Evolutionary conservation across 2,888 invertebrate species (phyloP).

Genomic region (Heliconius ethilla): DNA sequence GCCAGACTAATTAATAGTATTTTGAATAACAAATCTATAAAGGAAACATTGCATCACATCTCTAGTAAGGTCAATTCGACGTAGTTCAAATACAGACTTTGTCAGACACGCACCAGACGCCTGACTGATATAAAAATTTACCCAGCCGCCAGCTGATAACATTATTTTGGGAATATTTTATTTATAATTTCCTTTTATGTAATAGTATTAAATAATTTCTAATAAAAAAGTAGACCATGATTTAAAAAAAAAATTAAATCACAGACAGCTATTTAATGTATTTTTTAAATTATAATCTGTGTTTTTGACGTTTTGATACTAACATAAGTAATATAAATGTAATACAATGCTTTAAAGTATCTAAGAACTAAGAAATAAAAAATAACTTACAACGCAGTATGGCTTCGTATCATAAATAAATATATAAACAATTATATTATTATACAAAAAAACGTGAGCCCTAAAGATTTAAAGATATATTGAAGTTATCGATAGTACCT

Average conservation of each 20-base stretch:
- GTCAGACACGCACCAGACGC: constrained; percentile 47
- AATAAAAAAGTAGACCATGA: too few species aligned
- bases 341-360: too few species aligned
- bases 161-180: constrained; percentile 15
- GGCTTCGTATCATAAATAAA: background rate
- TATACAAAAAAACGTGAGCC: background rate
- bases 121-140: constrained; percentile 42
- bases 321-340: background rate
- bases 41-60: constrained; percentile 11
- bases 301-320: too few species aligned
- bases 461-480: background rate
- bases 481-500: background rate
- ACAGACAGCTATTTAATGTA: too few species aligned
- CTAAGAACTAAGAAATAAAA: background rate
- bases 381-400: background rate
- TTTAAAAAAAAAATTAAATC: too few species aligned
- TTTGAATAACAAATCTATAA: constrained; percentile 10
- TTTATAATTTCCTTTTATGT: constrained; percentile 11
- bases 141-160: constrained; percentile 29
- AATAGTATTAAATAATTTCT: background rate
- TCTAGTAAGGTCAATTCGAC: constrained; percentile 11
- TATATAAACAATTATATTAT: background rate
- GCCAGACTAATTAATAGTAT: background rate
- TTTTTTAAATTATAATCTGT: too few species aligned
- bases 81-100: constrained; percentile 43